Conservation (phyloP, 2,888 invertebrate genomes). For the Diarsia brunnea region DNA sequence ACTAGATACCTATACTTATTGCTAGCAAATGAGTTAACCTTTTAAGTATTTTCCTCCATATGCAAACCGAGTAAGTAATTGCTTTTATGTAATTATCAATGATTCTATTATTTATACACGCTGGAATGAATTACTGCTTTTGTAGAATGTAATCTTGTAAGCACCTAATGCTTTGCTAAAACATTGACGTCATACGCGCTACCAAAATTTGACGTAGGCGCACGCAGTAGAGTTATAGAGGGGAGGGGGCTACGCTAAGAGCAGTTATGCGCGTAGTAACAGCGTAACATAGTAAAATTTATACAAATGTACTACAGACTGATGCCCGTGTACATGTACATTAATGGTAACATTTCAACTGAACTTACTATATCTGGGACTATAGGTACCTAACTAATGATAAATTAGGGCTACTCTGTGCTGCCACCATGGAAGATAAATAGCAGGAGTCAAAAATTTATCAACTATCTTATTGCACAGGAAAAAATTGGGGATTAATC, state of each 20-base stretch:
- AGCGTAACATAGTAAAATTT: constrained; percentile 24
- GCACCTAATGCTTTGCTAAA: constrained; percentile 45
- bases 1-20: neutral
- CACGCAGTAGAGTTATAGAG: constrained; percentile 21
- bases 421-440: too few relatives aligned
- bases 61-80: constrained; percentile 49
- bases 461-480: neutral
- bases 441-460: neutral
- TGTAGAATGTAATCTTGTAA: constrained; percentile 52
- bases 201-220: constrained; percentile 58
- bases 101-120: constrained; percentile 52
- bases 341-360: constrained; percentile 1
- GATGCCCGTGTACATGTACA: neutral
- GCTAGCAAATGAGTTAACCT: constrained; percentile 31
- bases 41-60: constrained; percentile 45
- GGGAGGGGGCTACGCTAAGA: constrained; percentile 35
- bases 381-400: neutral
- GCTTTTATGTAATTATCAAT: constrained; percentile 50
- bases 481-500: neutral
- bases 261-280: constrained; percentile 49
- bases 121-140: constrained; percentile 47
- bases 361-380: neutral
- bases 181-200: constrained; percentile 59
- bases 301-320: constrained; percentile 23
- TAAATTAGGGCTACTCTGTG: neutral